phyloP scores from a whole-genome alignment of 2,113 vertebrate genomes.

The Struthidea cinerea region DNA sequence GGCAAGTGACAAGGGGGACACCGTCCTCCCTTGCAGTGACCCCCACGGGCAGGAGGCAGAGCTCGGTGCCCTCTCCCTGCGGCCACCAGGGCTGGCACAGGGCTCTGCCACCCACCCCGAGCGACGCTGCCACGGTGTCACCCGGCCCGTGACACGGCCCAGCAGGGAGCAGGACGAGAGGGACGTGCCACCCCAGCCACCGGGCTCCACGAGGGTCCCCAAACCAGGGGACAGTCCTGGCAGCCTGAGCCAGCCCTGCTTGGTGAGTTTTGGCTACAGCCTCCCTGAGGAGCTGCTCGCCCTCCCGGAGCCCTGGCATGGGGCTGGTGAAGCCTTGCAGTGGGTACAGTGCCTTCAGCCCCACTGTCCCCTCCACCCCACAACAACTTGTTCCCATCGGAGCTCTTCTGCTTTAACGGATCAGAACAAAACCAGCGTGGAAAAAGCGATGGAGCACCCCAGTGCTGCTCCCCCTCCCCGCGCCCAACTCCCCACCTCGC shows the following conservation, averaged over 20 bases:
- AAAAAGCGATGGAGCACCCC: background rate
- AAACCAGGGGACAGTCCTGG: background rate
- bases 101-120: background rate
- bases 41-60: background rate
- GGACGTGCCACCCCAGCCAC: background rate
- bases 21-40: background rate
- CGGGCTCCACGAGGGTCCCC: background rate
- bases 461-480: background rate
- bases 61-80: background rate
- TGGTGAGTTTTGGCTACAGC: background rate
- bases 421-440: background rate
- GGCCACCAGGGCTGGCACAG: background rate
- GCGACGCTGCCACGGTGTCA: background rate
- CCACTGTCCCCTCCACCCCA: background rate
- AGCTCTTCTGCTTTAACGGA: background rate
- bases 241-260: background rate
- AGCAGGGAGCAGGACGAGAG: background rate
- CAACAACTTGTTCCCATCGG: background rate
- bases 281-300: background rate
- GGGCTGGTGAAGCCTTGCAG: background rate
- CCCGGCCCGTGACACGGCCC: accelerated
- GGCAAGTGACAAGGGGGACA: background rate
- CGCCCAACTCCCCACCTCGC: background rate
- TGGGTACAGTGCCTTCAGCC: background rate
- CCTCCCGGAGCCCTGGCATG: background rate